phyloP scores from a whole-genome alignment of 2,797 vertebrate genomes.

The Hapalemur alaotrensis region DNA sequence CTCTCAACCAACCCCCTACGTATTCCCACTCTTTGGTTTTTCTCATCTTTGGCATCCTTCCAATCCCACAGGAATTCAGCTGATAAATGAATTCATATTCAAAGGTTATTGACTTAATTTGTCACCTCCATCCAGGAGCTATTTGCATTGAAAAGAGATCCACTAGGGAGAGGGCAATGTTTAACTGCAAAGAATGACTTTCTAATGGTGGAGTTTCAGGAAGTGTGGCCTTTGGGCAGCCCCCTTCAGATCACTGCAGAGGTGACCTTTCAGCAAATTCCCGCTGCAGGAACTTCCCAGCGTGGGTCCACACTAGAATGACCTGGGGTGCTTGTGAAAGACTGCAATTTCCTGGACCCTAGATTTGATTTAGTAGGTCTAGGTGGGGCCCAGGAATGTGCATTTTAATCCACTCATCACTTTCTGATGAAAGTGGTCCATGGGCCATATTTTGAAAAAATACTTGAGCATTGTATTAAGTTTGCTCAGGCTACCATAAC shows the following conservation, averaged over 20 bases:
- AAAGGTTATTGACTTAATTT: constrained; percentile 79
- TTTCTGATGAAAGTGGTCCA: neutral
- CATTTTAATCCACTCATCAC: neutral
- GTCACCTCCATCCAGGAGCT: constrained; percentile 74
- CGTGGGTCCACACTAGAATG: neutral
- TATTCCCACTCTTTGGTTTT: neutral
- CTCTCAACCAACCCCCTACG: neutral
- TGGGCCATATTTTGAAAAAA: neutral
- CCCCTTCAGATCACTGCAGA: neutral
- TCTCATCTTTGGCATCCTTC: constrained; percentile 69
- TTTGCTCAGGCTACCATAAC: neutral
- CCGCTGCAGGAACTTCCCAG: neutral
- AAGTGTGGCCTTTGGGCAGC: neutral
- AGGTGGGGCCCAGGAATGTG: neutral
- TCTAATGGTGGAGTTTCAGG: neutral
- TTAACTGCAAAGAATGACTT: constrained; percentile 58
- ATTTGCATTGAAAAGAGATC: constrained; percentile 70
- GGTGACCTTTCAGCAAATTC: constrained; percentile 5
- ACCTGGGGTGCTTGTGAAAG: neutral
- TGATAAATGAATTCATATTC: constrained; percentile 79
- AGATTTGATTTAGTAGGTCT: neutral
- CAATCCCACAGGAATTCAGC: constrained; percentile 73
- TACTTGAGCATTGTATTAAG: neutral
- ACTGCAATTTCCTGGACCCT: neutral
- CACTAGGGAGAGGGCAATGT: constrained; percentile 52